phyloP scores from a whole-genome alignment of 2,113 vertebrate genomes.

The Ardeotis arabs region DNA sequence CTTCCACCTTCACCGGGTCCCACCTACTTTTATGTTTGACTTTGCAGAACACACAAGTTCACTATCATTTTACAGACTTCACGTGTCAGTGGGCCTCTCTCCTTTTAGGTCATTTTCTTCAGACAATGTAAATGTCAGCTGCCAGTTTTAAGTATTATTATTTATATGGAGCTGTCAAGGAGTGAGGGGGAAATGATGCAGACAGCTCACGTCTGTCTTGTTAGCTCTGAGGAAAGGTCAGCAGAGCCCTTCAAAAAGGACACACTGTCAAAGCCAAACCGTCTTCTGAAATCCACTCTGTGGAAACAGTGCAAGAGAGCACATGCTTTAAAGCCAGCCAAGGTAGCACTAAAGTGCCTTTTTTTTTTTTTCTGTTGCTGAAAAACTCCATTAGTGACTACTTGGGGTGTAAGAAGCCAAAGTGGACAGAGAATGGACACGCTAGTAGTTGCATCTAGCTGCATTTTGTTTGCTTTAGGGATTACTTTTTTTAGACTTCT shows the following conservation, averaged over 20 bases:
- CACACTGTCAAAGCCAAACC: background rate
- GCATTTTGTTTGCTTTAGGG: background rate
- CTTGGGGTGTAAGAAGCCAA: background rate
- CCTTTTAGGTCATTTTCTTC: background rate
- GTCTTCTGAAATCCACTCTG: background rate
- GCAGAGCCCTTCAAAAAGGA: background rate
- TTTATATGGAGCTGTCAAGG: background rate
- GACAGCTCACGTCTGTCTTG: background rate
- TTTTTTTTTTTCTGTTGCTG: background rate
- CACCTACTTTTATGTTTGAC: background rate
- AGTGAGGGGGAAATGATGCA: background rate
- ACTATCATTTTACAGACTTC: background rate
- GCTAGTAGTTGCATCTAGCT: background rate
- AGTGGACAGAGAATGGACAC: background rate
- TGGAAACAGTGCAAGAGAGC: background rate
- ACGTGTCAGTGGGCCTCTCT: background rate
- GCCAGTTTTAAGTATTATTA: background rate
- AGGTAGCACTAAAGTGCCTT: background rate
- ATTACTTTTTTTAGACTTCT: background rate
- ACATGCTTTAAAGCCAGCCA: background rate
- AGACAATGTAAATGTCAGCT: conserved; percentile 8
- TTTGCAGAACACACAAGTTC: background rate
- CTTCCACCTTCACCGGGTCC: background rate
- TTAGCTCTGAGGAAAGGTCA: background rate
- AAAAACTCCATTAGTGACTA: background rate